Conservation (phyloP, 2,888 invertebrate species). For the Tribolium freemani region DNA sequence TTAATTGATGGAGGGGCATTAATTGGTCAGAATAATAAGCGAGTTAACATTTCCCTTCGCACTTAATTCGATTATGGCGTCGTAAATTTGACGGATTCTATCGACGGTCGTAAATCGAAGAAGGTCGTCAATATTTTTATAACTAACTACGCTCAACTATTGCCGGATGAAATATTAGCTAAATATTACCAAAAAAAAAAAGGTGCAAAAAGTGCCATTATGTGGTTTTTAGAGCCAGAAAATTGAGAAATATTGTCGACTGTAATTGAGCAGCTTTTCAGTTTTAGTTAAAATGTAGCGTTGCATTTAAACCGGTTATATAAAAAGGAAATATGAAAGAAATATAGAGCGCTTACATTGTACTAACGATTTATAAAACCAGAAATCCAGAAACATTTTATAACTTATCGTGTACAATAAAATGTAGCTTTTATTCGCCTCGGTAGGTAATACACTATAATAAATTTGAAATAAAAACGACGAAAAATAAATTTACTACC, state of each 20-base stretch:
- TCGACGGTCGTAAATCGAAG: background rate
- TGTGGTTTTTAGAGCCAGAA: too few relatives aligned
- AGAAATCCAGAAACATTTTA: background rate
- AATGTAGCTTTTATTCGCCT: slow-evolving; percentile 7
- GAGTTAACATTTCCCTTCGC: slow-evolving; percentile 26
- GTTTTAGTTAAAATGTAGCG: too few relatives aligned
- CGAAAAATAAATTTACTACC: slow-evolving; percentile 1
- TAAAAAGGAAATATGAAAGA: too few relatives aligned
- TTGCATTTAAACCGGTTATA: too few relatives aligned
- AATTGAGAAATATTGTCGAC: too few relatives aligned
- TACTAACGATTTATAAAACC: slow-evolving; percentile 2
- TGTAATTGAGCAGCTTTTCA: too few relatives aligned
- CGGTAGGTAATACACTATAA: slow-evolving; percentile 10
- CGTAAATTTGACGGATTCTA: slow-evolving; percentile 24
- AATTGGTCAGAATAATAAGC: slow-evolving; percentile 35
- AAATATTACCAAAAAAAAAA: too few relatives aligned
- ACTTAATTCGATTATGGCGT: slow-evolving; percentile 18
- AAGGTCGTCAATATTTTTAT: too few relatives aligned
- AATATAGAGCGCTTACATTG: background rate
- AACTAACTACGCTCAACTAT: too few relatives aligned
- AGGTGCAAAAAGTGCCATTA: too few relatives aligned
- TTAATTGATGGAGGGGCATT: slow-evolving; percentile 35
- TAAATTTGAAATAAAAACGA: slow-evolving; percentile 1
- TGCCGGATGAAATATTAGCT: too few relatives aligned
- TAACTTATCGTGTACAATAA: slow-evolving; percentile 1